phyloP scores from a whole-genome alignment of 2,797 vertebrate genomes.

The Coregonus suidteri region DNA sequence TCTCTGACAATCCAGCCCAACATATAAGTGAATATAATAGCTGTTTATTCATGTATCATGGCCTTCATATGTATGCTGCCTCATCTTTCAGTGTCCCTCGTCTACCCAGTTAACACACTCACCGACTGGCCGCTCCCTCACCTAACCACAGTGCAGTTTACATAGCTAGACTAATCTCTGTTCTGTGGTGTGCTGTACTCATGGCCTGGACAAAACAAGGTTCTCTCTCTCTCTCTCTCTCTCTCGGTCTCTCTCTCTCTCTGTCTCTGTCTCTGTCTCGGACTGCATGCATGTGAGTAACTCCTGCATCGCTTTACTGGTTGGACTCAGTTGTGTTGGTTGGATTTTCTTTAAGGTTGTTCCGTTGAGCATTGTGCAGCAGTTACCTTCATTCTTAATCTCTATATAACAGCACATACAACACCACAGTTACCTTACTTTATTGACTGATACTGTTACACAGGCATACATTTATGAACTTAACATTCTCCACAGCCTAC shows the following conservation, averaged over 20 bases:
- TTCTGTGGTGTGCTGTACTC: not conserved
- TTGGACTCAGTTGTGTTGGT: conserved; percentile 63
- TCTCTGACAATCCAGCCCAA: not conserved
- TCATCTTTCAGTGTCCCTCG: not conserved
- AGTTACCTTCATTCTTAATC: not conserved
- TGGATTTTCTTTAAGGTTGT: conserved; percentile 59
- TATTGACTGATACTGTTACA: not conserved
- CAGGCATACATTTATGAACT: not conserved
- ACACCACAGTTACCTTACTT: not conserved
- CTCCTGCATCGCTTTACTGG: conserved; percentile 77
- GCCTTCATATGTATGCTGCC: not conserved
- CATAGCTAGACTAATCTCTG: too few species aligned
- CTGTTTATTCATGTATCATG: not conserved
- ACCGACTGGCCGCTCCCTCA: conserved; percentile 16
- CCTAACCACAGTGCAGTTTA: not conserved
- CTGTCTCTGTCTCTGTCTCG: conserved; percentile 28
- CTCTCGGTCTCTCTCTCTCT: too few species aligned
- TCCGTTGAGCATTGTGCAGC: conserved; percentile 11
- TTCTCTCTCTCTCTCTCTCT: too few species aligned
- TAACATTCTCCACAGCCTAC: not conserved
- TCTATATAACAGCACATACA: not conserved
- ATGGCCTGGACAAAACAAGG: conserved; percentile 20
- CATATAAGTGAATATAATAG: not conserved
- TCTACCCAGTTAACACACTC: conserved; percentile 27
- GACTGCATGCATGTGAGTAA: conserved; percentile 68